A percentile compares a stretch with the other conserved stretches of the same genome.
These are phyloP conservation scores for Leptodirus hochenwartii DNA, from an alignment of 2,888 invertebrate genomes.

Conservation along the genomic window DNA sequence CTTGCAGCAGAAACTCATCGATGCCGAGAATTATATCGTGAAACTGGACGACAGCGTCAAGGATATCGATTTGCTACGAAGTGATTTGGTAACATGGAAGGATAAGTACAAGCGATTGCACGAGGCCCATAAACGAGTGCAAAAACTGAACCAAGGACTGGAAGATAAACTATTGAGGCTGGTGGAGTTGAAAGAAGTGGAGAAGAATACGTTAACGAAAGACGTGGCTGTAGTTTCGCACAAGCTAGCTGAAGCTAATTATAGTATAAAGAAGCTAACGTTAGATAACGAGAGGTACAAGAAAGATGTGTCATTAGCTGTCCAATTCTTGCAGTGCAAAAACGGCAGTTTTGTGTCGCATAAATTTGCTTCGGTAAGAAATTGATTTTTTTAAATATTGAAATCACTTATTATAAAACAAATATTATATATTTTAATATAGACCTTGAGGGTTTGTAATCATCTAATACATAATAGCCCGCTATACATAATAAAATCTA, in stretches of 20 bases:
- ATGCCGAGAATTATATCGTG: constrained; percentile 66
- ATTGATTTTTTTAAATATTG: constrained; percentile 5
- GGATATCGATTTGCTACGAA: constrained; percentile 59
- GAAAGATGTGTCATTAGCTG: constrained; percentile 83
- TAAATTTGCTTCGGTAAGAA: constrained; percentile 70
- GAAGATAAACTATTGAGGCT: constrained; percentile 86
- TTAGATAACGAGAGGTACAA: constrained; percentile 86
- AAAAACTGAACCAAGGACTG: constrained; percentile 84
- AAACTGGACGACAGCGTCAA: constrained; percentile 46
- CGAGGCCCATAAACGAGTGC: constrained; percentile 85
- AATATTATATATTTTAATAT: too few species aligned
- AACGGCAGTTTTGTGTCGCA: constrained; percentile 88
- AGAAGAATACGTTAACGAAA: constrained; percentile 69
- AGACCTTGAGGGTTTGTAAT: too few species aligned
- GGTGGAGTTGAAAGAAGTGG: constrained; percentile 82
- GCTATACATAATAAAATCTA: too few species aligned
- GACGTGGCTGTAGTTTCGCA: constrained; percentile 75
- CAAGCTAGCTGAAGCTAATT: constrained; percentile 68
- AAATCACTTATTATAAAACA: too few species aligned
- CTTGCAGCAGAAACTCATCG: constrained; percentile 61
- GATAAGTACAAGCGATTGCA: constrained; percentile 86
- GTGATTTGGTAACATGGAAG: constrained; percentile 72
- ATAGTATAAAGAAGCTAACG: constrained; percentile 62
- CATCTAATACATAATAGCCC: too few species aligned
- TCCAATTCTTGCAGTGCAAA: constrained; percentile 86